phyloP scores from a whole-genome alignment of 2,888 invertebrate species.

The Silvanus unidentatus region DNA sequence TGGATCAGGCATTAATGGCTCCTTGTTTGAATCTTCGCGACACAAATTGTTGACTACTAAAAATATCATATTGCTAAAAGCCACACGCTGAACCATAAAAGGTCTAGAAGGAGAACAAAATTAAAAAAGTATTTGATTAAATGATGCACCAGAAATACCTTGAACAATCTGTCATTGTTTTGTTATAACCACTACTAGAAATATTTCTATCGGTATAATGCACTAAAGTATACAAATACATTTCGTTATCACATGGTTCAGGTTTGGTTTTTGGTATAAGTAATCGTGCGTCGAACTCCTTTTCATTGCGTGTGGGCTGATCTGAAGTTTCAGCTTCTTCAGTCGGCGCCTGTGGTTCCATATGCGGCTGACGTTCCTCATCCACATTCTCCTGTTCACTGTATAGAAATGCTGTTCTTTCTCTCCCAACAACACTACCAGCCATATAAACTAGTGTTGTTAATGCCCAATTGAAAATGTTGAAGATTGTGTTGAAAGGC shows the following conservation, averaged over 20 bases:
- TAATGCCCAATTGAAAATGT: constrained; percentile 54
- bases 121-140: constrained; percentile 3
- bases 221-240: constrained; percentile 40
- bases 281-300: constrained; percentile 52
- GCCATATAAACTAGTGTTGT: constrained; percentile 55
- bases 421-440: constrained; percentile 49
- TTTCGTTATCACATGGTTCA: constrained; percentile 77
- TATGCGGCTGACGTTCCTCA: background rate
- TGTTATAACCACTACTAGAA: constrained; percentile 39
- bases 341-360: constrained; percentile 14
- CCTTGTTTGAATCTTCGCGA: constrained; percentile 27
- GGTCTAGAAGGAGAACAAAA: constrained; percentile 47
- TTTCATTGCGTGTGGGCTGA: constrained; percentile 46
- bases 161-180: constrained; percentile 39
- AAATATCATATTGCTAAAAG: constrained; percentile 73
- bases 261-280: constrained; percentile 73
- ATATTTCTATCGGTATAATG: constrained; percentile 39
- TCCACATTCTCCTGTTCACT: constrained; percentile 37
- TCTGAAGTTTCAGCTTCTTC: constrained; percentile 14
- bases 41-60: constrained; percentile 69
- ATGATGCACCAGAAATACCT: constrained; percentile 24
- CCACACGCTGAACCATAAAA: constrained; percentile 70
- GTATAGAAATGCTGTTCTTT: constrained; percentile 47
- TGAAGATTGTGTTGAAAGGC: constrained; percentile 56
- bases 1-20: constrained; percentile 33